Percentiles rank a stretch among this genome's conserved stretches.
Conservation (phyloP, 2,113 vertebrate species). For the Toxotes jaculatrix region DNA sequence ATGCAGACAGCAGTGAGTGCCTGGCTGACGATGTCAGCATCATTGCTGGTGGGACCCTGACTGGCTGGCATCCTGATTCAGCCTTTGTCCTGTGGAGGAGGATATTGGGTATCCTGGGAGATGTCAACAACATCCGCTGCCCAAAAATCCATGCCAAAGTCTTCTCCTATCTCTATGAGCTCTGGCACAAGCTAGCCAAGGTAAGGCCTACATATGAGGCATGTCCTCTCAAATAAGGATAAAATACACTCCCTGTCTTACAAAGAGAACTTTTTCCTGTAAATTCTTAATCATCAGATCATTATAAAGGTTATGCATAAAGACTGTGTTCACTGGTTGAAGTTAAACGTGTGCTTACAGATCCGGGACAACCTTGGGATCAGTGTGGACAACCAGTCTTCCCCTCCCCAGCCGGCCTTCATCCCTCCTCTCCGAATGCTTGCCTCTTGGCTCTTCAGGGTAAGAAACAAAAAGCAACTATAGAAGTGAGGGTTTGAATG, state of each 20-base stretch:
- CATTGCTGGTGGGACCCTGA: constrained; percentile 95
- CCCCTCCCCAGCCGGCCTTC: constrained; percentile 90
- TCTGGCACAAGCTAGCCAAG: constrained; percentile 98
- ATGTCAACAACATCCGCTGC: constrained; percentile 94
- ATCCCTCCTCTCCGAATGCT: constrained; percentile 98
- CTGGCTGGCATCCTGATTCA: constrained; percentile 96
- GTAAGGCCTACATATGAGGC: constrained; percentile 72
- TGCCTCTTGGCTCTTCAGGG: constrained; percentile 98
- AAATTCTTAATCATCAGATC: not conserved
- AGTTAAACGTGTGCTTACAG: constrained; percentile 77
- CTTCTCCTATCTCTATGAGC: constrained; percentile 92
- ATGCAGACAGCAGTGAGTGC: constrained; percentile 93
- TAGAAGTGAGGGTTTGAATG: not conserved
- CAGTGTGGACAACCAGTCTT: constrained; percentile 94
- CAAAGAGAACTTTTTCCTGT: not conserved
- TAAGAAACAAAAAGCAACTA: constrained; percentile 57
- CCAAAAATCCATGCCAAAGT: constrained; percentile 95
- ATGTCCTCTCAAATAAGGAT: not conserved
- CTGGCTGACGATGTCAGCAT: constrained; percentile 96
- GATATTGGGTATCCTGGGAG: constrained; percentile 95
- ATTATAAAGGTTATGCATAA: not conserved
- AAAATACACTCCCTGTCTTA: not conserved
- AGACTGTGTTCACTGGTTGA: not conserved
- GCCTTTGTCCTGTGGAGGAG: constrained; percentile 97
- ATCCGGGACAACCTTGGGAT: constrained; percentile 98